Evolutionary conservation across 2,797 vertebrate genomes (phyloP).

Genomic region (Clarias fuscus): DNA sequence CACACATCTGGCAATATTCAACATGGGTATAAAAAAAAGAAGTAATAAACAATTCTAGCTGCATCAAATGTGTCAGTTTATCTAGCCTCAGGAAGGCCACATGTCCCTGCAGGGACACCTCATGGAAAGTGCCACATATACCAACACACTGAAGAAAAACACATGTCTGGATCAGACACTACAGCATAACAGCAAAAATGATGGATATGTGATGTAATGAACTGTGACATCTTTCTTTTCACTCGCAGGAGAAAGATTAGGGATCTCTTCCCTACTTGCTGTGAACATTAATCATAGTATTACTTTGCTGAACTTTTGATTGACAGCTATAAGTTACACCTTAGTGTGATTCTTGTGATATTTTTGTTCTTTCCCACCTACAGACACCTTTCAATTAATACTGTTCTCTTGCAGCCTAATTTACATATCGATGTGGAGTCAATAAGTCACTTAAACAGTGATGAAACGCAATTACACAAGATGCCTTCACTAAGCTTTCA

Average conservation of each 20-base stretch:
- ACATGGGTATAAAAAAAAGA: conserved; percentile 37
- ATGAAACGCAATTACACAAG: conserved; percentile 55
- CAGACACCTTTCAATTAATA: conserved; percentile 51
- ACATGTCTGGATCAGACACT: conserved; percentile 22
- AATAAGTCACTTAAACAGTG: conserved; percentile 52
- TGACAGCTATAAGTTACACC: conserved; percentile 51
- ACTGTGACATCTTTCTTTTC: conserved; percentile 35
- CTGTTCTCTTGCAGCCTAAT: conserved; percentile 45
- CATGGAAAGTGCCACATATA: conserved; percentile 51
- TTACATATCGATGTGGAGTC: conserved; percentile 53
- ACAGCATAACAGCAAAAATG: conserved; percentile 41
- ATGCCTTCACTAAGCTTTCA: conserved; percentile 55
- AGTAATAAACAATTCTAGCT: conserved; percentile 51
- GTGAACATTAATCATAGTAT: conserved; percentile 41
- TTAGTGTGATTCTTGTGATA: conserved; percentile 39
- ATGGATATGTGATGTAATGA: conserved; percentile 42
- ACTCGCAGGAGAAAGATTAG: conserved; percentile 11
- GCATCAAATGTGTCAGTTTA: conserved; percentile 52
- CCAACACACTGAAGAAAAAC: conserved; percentile 45
- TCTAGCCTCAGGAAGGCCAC: conserved; percentile 48
- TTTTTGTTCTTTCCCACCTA: conserved; percentile 43
- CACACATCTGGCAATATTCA: conserved; percentile 51
- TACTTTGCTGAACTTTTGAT: conserved; percentile 58
- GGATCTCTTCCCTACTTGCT: conserved; percentile 23
- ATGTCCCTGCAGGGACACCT: conserved; percentile 50